These are phyloP conservation scores for Sebastes umbrosus DNA, from an alignment of 2,797 vertebrate species.

Conservation along the genomic window DNA sequence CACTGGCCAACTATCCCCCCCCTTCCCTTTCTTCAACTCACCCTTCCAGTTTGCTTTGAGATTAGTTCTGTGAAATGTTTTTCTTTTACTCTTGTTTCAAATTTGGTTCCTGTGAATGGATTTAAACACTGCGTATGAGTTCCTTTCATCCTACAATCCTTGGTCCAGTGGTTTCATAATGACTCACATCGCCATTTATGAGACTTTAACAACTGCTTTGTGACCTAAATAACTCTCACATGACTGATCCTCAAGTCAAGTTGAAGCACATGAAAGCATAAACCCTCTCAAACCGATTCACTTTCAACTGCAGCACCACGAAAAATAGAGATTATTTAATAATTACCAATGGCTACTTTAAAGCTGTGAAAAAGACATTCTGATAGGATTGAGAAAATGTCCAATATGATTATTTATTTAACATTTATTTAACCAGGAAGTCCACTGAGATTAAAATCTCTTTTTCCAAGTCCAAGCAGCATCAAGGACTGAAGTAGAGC, in stretches of 20 bases:
- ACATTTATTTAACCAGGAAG: not conserved
- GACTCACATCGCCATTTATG: not conserved
- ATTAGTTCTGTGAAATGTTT: not conserved
- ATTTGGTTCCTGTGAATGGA: not conserved
- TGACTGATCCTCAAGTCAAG: not conserved
- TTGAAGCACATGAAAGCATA: not conserved
- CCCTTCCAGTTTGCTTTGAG: not conserved
- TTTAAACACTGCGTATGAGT: not conserved
- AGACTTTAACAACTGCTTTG: not conserved
- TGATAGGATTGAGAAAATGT: not conserved
- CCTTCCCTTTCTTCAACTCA: not conserved
- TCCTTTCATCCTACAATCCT: not conserved
- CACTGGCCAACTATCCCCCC: not conserved
- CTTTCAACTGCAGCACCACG: not conserved
- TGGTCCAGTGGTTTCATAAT: not conserved
- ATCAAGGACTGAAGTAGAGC: not conserved
- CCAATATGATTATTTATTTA: not conserved
- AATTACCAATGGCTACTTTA: not conserved
- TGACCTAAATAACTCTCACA: constrained; percentile 22
- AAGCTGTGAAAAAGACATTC: not conserved
- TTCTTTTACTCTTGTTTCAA: not conserved
- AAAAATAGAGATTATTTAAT: not conserved
- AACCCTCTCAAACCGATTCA: not conserved
- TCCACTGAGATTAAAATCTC: not conserved
- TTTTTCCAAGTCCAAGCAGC: not conserved